Base-by-base conservation (phyloP, 2,888 invertebrate species). In the Calameuta idolon region DNA sequence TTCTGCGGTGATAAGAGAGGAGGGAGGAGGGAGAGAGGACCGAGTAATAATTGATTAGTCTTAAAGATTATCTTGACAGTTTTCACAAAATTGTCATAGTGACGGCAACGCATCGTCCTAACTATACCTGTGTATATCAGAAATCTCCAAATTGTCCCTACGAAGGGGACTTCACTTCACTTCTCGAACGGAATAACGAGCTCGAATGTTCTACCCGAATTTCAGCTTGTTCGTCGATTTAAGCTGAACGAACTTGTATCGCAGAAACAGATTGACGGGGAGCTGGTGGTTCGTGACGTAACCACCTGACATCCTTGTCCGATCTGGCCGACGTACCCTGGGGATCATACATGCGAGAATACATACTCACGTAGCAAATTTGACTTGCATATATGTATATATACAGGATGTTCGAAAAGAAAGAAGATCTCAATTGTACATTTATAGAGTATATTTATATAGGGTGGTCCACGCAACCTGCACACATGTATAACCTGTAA, bases 211-310 rank as follows among this genome's bases (percentile, higher is more conserved):
- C 55, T 23, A 23, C 2, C 9, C 23, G 55, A 55, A 55, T 55
- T 55, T 55, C 23, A 55, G 55, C 23, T 5, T 55, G 55, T 55
- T 82, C 82, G 81, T 80, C 79, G 82, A 80, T 86, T 87, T 88
- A 89, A 89, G 87, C 87, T 83, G 85, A 89, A 87, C 83, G 83
- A 85, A 79, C 78, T 79, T 83, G 86, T 81, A 82, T 80, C 81
- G 83, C 83, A 86, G 84, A 81, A 85, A 80, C 84, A 83, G 87
- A 89, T 86, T 90, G 90, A 90, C 88, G 87, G 90, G 89, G 90
- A 88, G 85, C 80, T 84, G 85, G 87, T 87, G 87, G 87, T 87
- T 89, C 88, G 83, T 88, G 89, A 89, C 88, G 84, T 83, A 84
- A 84, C 85, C 87, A 87, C 84, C 89, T 88, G 88, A 89, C 87